Evolutionary conservation across 2,113 vertebrate species (phyloP), one percentile per base, ranked within the genome.

Genomic region (Lonchura striata): DNA sequence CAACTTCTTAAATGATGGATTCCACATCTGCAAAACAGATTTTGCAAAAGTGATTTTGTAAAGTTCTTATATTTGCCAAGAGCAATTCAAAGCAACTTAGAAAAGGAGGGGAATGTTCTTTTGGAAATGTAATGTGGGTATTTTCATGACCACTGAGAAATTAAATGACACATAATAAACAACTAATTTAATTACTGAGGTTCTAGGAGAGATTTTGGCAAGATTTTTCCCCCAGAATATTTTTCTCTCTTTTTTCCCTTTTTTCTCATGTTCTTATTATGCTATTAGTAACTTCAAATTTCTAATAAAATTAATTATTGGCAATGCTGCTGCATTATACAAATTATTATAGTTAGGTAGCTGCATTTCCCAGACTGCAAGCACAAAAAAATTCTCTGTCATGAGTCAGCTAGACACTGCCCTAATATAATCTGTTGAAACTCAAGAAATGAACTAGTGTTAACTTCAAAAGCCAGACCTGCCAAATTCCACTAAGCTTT

Each of bases 11-110:
- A 96, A 97, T 96, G 82, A 80, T 96, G 94, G 91, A 95, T 93
- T 97, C 91, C 94, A 98, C 98, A 99, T 98, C 98, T 99, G 98
- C 92, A 97, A 83, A 98, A 98, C 97, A 98, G 96, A 98, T 98
- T 98, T 49, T 98, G 98, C 85, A 98, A 79, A 98, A 98, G 97
- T 98, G 95, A 98, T 98, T 98, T 97, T 95, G 44, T 93, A 61
- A 96, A 91, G 94, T 71, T 88, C 64, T 93, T 92, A 5, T 37
- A 95, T 69, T 75, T 96, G 96, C 97, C 96, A 97, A 97, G 49
- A 96, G 47, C 88, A 97, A 98, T 93, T 97, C 95, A 97, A 96
- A 95, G 70, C 20, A 95, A 97, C 96, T 96, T 75, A 94, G 93
- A 97, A 97, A 97, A 97, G 64, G 61, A 97, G 90, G 90, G 78